Conservation (phyloP, 2,113 vertebrate species). For the Zosterops borbonicus region DNA sequence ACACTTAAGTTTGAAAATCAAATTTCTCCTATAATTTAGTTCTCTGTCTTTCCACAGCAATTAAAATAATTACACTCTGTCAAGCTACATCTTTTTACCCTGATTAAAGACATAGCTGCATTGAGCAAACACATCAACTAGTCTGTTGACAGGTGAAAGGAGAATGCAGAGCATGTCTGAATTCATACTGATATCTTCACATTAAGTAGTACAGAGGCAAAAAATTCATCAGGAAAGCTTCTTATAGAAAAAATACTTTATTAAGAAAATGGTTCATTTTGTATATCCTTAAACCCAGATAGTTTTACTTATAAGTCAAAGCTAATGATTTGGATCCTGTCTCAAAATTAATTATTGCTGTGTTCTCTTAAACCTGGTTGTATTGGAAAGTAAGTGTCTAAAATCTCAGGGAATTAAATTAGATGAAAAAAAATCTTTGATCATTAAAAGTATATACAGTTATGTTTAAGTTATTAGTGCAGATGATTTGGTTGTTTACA, state of each 20-base stretch:
- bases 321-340: conserved; percentile 17
- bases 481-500: neutral
- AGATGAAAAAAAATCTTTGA: conserved; percentile 17
- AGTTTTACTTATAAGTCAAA: neutral
- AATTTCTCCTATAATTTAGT: neutral
- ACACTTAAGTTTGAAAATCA: neutral
- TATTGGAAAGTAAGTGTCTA: neutral
- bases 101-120: neutral
- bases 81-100: neutral
- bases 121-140: neutral
- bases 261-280: neutral
- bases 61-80: conserved; percentile 21
- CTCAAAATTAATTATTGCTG: neutral
- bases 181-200: neutral
- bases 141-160: neutral
- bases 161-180: neutral
- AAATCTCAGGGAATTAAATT: conserved; percentile 12
- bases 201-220: neutral
- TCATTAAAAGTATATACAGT: neutral
- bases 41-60: neutral
- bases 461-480: conserved; percentile 12
- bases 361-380: neutral
- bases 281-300: neutral
- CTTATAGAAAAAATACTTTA: neutral
- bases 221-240: neutral